Conservation (phyloP, 1,140 invertebrate genomes). For the Drosophila murphyi region DNA sequence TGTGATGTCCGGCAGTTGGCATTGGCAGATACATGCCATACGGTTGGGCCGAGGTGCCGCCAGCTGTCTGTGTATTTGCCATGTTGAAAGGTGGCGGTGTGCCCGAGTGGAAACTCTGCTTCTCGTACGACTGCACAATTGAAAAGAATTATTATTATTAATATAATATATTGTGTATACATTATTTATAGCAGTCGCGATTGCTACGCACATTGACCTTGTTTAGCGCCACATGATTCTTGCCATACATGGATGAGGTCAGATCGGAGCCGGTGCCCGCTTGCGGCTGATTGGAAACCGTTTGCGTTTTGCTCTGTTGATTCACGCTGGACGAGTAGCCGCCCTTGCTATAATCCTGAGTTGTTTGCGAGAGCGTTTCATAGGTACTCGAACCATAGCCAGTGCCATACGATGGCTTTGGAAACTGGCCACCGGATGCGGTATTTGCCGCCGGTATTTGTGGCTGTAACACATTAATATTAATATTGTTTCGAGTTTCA, state of each 20-base stretch:
- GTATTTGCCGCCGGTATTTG: slow-evolving; percentile 89
- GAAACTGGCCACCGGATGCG: slow-evolving; percentile 88
- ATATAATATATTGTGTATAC: not conserved
- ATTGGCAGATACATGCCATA: slow-evolving; percentile 90
- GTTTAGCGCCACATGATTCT: slow-evolving; percentile 89
- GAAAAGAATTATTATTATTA: not conserved
- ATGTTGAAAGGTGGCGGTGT: slow-evolving; percentile 93
- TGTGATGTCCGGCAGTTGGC: slow-evolving; percentile 88
- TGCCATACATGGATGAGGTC: slow-evolving; percentile 89
- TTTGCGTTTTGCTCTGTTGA: slow-evolving; percentile 86
- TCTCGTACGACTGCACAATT: slow-evolving; percentile 90
- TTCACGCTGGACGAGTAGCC: slow-evolving; percentile 85
- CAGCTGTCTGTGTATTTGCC: slow-evolving; percentile 89
- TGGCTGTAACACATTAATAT: slow-evolving; percentile 68
- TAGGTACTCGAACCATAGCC: slow-evolving; percentile 88
- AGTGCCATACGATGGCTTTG: slow-evolving; percentile 88
- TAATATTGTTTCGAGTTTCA: not conserved
- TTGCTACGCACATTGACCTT: slow-evolving; percentile 89
- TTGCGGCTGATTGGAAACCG: slow-evolving; percentile 86
- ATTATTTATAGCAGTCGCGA: not conserved
- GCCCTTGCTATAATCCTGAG: slow-evolving; percentile 87
- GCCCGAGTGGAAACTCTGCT: slow-evolving; percentile 92
- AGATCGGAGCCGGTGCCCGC: slow-evolving; percentile 88
- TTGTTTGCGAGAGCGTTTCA: slow-evolving; percentile 86
- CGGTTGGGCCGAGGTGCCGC: slow-evolving; percentile 88